These are phyloP conservation scores for Bombus terrestris DNA, from an alignment of 1,140 invertebrate genomes.

Conservation along the genomic window DNA sequence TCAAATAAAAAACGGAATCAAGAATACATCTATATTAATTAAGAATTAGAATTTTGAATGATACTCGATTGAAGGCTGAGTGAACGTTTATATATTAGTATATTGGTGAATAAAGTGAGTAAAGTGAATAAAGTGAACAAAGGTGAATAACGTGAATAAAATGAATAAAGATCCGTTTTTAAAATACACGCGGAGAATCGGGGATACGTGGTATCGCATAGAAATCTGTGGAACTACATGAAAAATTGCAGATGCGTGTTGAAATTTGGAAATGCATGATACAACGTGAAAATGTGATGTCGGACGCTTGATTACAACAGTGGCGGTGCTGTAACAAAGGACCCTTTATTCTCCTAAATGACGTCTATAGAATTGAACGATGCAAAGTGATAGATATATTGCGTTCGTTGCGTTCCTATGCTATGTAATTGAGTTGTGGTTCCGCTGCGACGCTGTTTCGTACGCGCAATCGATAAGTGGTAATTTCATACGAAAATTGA, in stretches of 20 bases:
- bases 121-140: too few species aligned
- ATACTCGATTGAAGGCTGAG: too few species aligned
- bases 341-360: not conserved
- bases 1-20: not conserved
- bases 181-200: too few species aligned
- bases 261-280: too few species aligned
- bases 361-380: not conserved
- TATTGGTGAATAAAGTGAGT: too few species aligned
- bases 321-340: not conserved
- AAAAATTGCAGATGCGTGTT: too few species aligned
- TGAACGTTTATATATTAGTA: not conserved
- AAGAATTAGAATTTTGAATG: not conserved
- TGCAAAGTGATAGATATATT: not conserved
- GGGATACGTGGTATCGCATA: too few species aligned
- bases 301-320: too few species aligned
- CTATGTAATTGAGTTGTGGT: not conserved
- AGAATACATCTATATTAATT: not conserved
- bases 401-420: not conserved
- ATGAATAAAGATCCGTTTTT: too few species aligned
- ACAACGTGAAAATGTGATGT: too few species aligned
- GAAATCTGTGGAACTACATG: too few species aligned
- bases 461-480: not conserved
- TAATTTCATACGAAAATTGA: conserved; percentile 5
- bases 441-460: not conserved
- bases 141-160: too few species aligned